Conservation (phyloP, 2,797 vertebrate species). For the Dryobates pubescens region DNA sequence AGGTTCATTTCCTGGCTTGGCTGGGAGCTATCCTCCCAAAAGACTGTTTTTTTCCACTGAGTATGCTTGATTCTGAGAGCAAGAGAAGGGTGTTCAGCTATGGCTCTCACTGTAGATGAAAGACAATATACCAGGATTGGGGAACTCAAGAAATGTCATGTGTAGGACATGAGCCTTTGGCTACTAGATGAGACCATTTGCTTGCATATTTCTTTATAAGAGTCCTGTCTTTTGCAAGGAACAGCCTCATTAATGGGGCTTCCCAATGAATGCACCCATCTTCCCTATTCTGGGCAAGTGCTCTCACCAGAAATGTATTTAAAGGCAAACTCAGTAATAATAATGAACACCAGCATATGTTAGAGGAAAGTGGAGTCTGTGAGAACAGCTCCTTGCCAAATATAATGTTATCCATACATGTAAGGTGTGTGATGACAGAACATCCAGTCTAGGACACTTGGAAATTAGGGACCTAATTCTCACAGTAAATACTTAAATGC, state of each 20-base stretch:
- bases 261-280: not conserved
- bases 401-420: not conserved
- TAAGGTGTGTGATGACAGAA: not conserved
- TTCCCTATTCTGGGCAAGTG: not conserved
- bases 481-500: not conserved
- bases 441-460: not conserved
- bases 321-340: not conserved
- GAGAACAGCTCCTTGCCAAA: not conserved
- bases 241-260: not conserved
- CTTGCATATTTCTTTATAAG: not conserved
- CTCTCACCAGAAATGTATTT: not conserved
- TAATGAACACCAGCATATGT: not conserved
- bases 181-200: not conserved
- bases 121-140: not conserved
- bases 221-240: not conserved
- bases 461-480: not conserved
- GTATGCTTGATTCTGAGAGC: not conserved
- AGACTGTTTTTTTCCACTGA: not conserved
- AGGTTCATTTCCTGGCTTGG: not conserved
- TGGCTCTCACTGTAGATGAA: not conserved
- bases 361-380: not conserved
- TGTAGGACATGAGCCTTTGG: not conserved
- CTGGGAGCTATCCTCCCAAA: not conserved
- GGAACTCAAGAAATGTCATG: not conserved
- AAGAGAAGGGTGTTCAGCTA: not conserved